phyloP scores from a whole-genome alignment of 1,140 invertebrate species.

The Leptopilina boulardi region DNA sequence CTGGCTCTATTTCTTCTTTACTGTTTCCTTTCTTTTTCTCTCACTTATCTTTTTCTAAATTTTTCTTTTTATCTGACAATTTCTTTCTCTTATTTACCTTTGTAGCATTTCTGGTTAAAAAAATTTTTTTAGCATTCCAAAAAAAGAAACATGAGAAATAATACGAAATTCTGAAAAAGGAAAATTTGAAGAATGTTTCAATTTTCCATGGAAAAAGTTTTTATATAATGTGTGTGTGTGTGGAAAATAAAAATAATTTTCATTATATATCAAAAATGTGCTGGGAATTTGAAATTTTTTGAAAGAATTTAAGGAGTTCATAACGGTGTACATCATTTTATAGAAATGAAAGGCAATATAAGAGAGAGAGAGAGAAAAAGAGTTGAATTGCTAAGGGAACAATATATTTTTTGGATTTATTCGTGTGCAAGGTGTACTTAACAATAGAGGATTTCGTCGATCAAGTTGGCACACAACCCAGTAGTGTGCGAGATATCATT shows the following conservation, averaged over 20 bases:
- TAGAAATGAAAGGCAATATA: neutral
- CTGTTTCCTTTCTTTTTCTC: too few species aligned
- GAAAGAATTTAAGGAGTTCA: constrained; percentile 5
- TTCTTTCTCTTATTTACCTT: too few species aligned
- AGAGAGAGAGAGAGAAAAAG: too few species aligned
- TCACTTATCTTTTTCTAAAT: too few species aligned
- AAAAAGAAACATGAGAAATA: too few species aligned
- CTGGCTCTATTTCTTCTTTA: too few species aligned
- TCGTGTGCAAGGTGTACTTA: neutral
- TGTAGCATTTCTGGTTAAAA: too few species aligned
- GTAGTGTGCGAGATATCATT: neutral
- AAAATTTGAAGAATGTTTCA: neutral
- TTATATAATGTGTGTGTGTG: neutral
- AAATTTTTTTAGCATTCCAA: too few species aligned
- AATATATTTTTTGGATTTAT: constrained; percentile 11
- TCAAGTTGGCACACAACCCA: constrained; percentile 3
- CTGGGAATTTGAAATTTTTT: neutral
- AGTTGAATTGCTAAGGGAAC: neutral
- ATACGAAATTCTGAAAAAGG: neutral
- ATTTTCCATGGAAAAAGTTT: neutral
- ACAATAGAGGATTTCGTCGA: constrained; percentile 9
- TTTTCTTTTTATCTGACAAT: too few species aligned
- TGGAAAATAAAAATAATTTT: neutral
- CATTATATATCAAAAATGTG: constrained; percentile 1
- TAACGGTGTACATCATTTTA: neutral